Base-by-base conservation (phyloP, 2,113 vertebrate genomes). In the Calyptomena viridis region DNA sequence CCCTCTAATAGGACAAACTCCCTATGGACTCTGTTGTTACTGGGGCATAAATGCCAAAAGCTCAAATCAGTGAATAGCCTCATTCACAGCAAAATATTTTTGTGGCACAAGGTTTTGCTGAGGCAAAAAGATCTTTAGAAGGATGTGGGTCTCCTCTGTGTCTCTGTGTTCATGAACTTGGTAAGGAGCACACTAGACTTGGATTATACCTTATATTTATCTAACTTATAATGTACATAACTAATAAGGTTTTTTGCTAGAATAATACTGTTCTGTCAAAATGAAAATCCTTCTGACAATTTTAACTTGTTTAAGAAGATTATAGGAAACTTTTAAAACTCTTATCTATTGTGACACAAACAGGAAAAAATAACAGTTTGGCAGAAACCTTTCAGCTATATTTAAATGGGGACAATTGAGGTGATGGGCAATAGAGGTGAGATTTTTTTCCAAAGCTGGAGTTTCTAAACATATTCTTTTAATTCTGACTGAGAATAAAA, bases 1-100 rank as follows among this genome's bases (percentile, higher is more conserved):
- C 14, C n/a, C n/a, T n/a, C n/a, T n/a, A n/a, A n/a, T n/a, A n/a
- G n/a, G n/a, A n/a, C n/a, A n/a, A n/a, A n/a, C n/a, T n/a, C n/a
- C n/a, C n/a, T 39, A 13, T 0, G 0, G 50, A 60, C 28, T 40
- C 63, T 53, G 12, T 35, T 82, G 73, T 56, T 64, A 66, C 24
- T 2, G 4, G 31, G 37, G n/a, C 46, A 46, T n/a, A 47, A 27
- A 20, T 37, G 55, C 6, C 1, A 0, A 33, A 1, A 0, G 44
- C 49, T 74, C 67, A 69, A 50, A 53, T 58, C 59, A 42, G 9
- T 27, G 31, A 77, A 64, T n/a, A 33, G 25, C 24, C 18, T 74
- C 46, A 31, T 47, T 46, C 37, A 59, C 37, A 58, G 30, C 12
- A 52, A 35, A 87, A 74, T 1, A 37, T 37, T 92, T 69, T 49